These are phyloP conservation scores for Ptychoptera albimana DNA, from an alignment of 2,888 invertebrate species.

Conservation along the genomic window DNA sequence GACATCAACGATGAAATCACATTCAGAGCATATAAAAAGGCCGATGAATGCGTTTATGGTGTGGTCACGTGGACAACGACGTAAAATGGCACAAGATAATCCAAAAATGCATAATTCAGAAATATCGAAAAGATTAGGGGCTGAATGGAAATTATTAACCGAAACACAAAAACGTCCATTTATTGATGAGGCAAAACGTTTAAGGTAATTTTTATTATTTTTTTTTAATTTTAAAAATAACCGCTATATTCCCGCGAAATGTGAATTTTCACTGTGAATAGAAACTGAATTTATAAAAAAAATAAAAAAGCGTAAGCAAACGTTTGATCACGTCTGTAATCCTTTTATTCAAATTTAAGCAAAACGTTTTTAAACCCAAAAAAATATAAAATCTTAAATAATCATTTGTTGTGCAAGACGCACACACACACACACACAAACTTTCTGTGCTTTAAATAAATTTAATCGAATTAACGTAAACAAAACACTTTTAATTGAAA, in stretches of 20 bases:
- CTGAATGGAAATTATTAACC: constrained; percentile 82
- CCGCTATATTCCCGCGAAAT: background rate
- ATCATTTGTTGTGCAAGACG: too few species aligned
- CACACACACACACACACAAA: too few species aligned
- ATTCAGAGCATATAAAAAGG: constrained; percentile 70
- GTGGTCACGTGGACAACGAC: constrained; percentile 82
- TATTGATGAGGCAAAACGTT: constrained; percentile 86
- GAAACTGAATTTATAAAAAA: too few species aligned
- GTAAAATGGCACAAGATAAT: constrained; percentile 88
- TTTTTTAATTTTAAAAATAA: background rate
- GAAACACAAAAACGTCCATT: constrained; percentile 85
- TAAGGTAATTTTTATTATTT: constrained; percentile 40
- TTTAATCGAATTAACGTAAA: too few species aligned
- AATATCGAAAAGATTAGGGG: constrained; percentile 81
- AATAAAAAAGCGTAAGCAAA: too few species aligned
- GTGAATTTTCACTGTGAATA: too few species aligned
- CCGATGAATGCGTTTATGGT: constrained; percentile 98
- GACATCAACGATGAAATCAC: constrained; percentile 21
- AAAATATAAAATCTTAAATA: too few species aligned
- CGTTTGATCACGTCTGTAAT: too few species aligned
- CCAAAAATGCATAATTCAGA: constrained; percentile 86
- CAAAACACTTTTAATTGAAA: too few species aligned
- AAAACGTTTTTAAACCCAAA: too few species aligned
- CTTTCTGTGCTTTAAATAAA: too few species aligned
- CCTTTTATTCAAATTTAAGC: too few species aligned